These are phyloP conservation scores for Cosmopolites sordidus DNA, from an alignment of 2,888 invertebrate genomes.

Conservation along the genomic window DNA sequence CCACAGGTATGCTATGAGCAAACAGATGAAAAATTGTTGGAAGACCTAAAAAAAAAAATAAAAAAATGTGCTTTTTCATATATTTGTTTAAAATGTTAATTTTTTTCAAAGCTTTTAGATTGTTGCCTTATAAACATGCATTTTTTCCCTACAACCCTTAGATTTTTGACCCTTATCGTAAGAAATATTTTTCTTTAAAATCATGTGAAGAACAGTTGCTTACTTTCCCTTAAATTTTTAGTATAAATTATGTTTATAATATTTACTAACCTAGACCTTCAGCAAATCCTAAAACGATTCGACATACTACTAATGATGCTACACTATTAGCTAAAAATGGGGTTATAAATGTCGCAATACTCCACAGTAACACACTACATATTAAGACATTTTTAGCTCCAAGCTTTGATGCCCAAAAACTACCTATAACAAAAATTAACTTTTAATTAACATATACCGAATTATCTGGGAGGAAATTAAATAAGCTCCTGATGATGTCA, in stretches of 20 bases:
- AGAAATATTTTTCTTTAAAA: too few relatives aligned
- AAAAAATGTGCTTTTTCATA: slow-evolving; percentile 4
- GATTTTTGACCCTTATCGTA: too few relatives aligned
- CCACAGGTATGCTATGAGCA: slow-evolving; percentile 66
- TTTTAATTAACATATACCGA: too few relatives aligned
- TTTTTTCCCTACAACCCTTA: neutral
- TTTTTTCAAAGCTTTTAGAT: neutral
- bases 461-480: too few relatives aligned
- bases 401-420: slow-evolving; percentile 62
- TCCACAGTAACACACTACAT: slow-evolving; percentile 68
- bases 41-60: slow-evolving; percentile 53
- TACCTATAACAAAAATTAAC: slow-evolving; percentile 50
- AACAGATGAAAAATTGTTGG: slow-evolving; percentile 74
- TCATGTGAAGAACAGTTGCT: neutral
- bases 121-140: neutral
- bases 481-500: too few relatives aligned
- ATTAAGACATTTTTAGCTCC: slow-evolving; percentile 66
- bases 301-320: slow-evolving; percentile 57
- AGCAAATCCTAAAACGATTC: slow-evolving; percentile 66
- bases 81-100: too few relatives aligned
- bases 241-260: too few relatives aligned
- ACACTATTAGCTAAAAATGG: slow-evolving; percentile 65
- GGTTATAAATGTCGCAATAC: slow-evolving; percentile 65
- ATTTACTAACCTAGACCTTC: slow-evolving; percentile 67
- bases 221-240: neutral